Base-by-base conservation (phyloP, 2,797 vertebrate genomes). In the Protosalanx chinensis region DNA sequence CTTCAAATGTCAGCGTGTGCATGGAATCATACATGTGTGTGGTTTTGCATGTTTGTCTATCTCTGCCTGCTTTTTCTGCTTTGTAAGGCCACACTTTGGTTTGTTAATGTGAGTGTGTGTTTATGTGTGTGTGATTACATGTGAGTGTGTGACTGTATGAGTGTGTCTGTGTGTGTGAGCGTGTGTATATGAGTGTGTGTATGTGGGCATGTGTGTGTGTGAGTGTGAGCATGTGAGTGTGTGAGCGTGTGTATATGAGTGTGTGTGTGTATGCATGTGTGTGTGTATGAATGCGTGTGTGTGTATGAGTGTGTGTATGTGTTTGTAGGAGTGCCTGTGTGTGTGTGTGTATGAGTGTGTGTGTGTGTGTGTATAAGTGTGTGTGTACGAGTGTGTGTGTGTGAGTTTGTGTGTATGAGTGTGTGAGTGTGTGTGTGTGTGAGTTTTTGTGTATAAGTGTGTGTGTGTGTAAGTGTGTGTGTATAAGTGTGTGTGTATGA, bases 401-500 rank as follows among this genome's bases (percentile, higher is more conserved):
- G 58, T 7, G 58, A 16, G 58, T 60, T 10, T 23, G 8, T 60
- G 18, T 18, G 15, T 60, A 18, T 60, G 59, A 12, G 3, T 61
- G n/a, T 6, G 59, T 16, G 51, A 13, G 51, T 56, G 51, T 56
- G 13, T 56, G 58, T 27, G 58, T 60, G 58, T 60, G 58, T 59
- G 57, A 20, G 20, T 30, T n/a, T 60, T n/a, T 60, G 20, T 59
- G 20, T 27, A 23, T 27, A n/a, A 23, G 58, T 29, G 7, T 60
- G 58, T 27, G 58, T 66, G 64, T 66, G 35, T 65, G 35, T 65
- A 35, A 23, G 33, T 65, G 33, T 41, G 33, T 41, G 63, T n/a
- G 63, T 18, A 15, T 65, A 32, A n/a, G 63, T 41, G 33, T 41
- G 63, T 65, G 63, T 41, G 63, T 65, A 18, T 41, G 33, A 18